These are phyloP conservation scores for Cotesia vestalis DNA, from an alignment of 1,140 invertebrate species.

Conservation along the genomic window DNA sequence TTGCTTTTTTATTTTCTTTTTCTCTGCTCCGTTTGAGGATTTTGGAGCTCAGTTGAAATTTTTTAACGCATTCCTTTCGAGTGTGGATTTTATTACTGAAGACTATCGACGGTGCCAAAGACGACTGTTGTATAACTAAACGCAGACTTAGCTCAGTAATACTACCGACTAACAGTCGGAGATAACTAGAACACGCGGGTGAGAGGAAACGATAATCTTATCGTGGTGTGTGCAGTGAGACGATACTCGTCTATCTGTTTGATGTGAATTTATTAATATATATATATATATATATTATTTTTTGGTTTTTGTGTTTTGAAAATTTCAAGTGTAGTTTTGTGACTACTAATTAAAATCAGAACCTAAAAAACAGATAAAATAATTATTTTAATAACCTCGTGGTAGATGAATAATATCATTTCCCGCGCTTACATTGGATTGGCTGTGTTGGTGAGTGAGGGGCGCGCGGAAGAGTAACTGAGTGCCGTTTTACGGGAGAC, in stretches of 20 bases:
- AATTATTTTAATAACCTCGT: conserved; percentile 43
- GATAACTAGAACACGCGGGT: conserved; percentile 19
- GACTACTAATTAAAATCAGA: no score
- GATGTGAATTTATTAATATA: no score
- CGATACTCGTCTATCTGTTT: background rate
- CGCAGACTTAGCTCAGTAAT: background rate
- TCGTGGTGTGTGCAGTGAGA: conserved; percentile 16
- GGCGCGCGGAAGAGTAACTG: conserved; percentile 24
- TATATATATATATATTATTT: no score
- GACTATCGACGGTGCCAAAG: no score
- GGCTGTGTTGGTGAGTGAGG: conserved; percentile 40
- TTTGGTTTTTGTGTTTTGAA: no score
- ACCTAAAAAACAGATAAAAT: no score
- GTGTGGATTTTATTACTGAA: no score
- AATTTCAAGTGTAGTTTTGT: no score
- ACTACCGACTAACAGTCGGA: conserved; percentile 1
- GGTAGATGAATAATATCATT: conserved; percentile 57
- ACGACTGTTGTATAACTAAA: background rate
- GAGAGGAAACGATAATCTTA: conserved; percentile 26
- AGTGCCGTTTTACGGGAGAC: conserved; percentile 29
- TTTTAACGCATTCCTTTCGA: background rate
- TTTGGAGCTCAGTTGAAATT: background rate
- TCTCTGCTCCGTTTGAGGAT: no score
- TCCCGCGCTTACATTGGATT: conserved; percentile 57
- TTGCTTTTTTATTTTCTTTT: no score